phyloP scores from a whole-genome alignment of 2,113 vertebrate species.

The Prochilodus magdalenae region DNA sequence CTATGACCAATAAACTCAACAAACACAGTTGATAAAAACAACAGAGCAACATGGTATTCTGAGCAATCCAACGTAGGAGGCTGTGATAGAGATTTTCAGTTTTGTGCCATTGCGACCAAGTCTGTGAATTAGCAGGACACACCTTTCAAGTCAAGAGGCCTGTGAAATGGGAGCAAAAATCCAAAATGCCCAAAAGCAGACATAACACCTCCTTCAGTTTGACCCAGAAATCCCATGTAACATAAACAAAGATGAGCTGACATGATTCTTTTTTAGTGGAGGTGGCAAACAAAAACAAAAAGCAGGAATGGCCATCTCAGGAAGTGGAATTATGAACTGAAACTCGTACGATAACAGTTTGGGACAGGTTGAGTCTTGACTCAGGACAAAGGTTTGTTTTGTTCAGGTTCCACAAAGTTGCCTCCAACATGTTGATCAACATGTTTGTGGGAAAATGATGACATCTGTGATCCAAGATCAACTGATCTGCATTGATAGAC shows the following conservation, averaged over 20 bases:
- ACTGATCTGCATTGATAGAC: not conserved
- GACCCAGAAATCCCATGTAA: not conserved
- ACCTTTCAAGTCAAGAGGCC: not conserved
- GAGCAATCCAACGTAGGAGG: not conserved
- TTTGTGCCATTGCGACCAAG: not conserved
- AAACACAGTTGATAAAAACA: not conserved
- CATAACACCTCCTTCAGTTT: not conserved
- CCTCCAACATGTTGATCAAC: not conserved
- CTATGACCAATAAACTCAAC: too few relatives aligned
- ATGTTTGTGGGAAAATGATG: not conserved
- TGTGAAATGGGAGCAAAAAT: not conserved
- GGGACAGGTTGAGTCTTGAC: constrained; percentile 4
- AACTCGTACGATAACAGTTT: constrained; percentile 24
- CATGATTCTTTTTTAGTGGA: not conserved
- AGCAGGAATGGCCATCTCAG: not conserved
- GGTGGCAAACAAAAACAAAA: not conserved
- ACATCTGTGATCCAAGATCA: not conserved
- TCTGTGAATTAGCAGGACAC: not conserved
- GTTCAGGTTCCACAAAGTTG: not conserved
- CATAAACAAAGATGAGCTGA: not conserved
- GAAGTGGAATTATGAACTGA: constrained; percentile 52
- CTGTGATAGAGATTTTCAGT: not conserved
- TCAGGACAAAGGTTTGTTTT: constrained; percentile 21
- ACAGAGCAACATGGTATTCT: not conserved
- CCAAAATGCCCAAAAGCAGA: not conserved